Evolutionary conservation across 2,797 vertebrate genomes (phyloP).

Genomic region (Rhadinocentrus ornatus): DNA sequence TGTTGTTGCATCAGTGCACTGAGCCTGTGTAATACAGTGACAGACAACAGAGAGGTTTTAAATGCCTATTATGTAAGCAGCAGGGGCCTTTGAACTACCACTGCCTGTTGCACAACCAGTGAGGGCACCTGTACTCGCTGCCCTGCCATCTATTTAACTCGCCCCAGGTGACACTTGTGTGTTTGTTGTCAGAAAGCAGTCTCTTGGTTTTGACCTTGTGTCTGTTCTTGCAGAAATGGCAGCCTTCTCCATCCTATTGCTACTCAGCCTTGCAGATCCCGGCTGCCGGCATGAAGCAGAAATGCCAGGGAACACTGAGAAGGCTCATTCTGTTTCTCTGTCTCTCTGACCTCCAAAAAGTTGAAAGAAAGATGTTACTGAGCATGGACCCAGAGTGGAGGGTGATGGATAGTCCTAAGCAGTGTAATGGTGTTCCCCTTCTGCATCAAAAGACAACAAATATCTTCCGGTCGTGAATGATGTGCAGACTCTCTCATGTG

Average conservation of each 20-base stretch:
- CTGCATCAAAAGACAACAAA: slow-evolving; percentile 64
- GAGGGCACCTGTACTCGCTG: slow-evolving; percentile 49
- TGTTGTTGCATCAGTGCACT: slow-evolving; percentile 5
- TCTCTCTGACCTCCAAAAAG: slow-evolving; percentile 73
- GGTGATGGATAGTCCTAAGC: slow-evolving; percentile 67
- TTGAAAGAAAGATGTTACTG: slow-evolving; percentile 65
- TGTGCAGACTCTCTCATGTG: slow-evolving; percentile 60
- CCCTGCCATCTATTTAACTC: slow-evolving; percentile 63
- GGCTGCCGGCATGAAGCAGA: slow-evolving; percentile 37
- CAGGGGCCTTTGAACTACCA: slow-evolving; percentile 64
- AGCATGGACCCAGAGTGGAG: slow-evolving; percentile 44
- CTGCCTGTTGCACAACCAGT: slow-evolving; percentile 63
- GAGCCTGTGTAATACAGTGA: slow-evolving; percentile 28
- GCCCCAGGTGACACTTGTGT: slow-evolving; percentile 57
- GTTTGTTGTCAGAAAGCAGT: slow-evolving; percentile 67
- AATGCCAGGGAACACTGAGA: slow-evolving; percentile 73
- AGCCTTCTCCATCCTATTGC: slow-evolving; percentile 40
- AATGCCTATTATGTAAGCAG: slow-evolving; percentile 69
- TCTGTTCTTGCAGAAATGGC: slow-evolving; percentile 60
- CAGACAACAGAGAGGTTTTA: slow-evolving; percentile 53
- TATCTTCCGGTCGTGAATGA: slow-evolving; percentile 66
- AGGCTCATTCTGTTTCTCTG: slow-evolving; percentile 61
- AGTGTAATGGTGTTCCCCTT: slow-evolving; percentile 60
- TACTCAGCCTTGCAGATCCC: slow-evolving; percentile 26
- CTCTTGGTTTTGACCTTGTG: slow-evolving; percentile 70